These are phyloP conservation scores for Anticlea derivata DNA, from an alignment of 2,888 invertebrate species.

Conservation along the genomic window DNA sequence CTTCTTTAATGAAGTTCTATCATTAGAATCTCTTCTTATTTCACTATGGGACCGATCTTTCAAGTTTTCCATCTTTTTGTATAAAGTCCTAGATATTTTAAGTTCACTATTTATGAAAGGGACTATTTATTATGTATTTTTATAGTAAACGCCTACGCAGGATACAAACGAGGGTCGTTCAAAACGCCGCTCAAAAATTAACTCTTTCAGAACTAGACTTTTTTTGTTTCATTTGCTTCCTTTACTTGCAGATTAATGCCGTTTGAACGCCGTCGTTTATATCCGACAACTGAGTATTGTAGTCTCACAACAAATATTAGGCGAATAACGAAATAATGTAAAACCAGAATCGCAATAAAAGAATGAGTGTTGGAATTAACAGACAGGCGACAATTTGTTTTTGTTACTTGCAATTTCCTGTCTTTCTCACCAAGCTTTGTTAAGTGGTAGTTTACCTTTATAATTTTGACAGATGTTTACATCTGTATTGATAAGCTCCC, in stretches of 20 bases:
- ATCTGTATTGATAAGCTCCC: not conserved
- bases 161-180: conserved; percentile 58
- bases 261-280: conserved; percentile 56
- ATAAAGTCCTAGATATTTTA: conserved; percentile 66
- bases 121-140: conserved; percentile 76
- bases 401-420: conserved; percentile 56
- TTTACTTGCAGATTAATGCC: conserved; percentile 1
- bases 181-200: conserved; percentile 34
- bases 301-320: conserved; percentile 84
- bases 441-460: conserved; percentile 5
- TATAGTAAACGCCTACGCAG: conserved; percentile 54
- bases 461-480: too few relatives aligned
- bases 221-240: conserved; percentile 5
- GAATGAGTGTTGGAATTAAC: conserved; percentile 84
- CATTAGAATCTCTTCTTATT: conserved; percentile 10
- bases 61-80: conserved; percentile 58
- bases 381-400: conserved; percentile 77
- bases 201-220: conserved; percentile 5
- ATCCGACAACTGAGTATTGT: conserved; percentile 53
- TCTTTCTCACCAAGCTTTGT: conserved; percentile 8
- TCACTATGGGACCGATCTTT: conserved; percentile 56
- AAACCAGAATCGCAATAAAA: conserved; percentile 82
- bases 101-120: conserved; percentile 76
- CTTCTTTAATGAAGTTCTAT: conserved; percentile 11
- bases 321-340: conserved; percentile 65